Conservation (phyloP, 2,113 vertebrate species). For the Poecilia latipinna region DNA sequence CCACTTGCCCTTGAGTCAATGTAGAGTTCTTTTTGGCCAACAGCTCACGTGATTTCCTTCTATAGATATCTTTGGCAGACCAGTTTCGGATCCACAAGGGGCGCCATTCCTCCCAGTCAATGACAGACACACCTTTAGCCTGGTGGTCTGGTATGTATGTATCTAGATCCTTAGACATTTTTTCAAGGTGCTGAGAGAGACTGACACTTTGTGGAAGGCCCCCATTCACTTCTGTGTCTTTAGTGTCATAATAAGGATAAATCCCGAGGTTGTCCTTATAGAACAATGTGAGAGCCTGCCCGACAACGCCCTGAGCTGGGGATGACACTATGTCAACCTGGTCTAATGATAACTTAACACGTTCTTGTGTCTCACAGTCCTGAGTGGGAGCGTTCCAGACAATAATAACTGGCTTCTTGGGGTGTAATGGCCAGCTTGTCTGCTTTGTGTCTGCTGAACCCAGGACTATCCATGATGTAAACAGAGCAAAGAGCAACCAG, state of each 20-base stretch:
- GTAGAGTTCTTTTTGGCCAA: too few species aligned
- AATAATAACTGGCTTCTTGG: constrained; percentile 81
- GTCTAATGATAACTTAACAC: constrained; percentile 71
- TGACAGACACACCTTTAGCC: constrained; percentile 82
- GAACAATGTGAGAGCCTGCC: constrained; percentile 84
- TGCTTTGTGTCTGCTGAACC: constrained; percentile 73
- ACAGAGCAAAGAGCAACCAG: constrained; percentile 58
- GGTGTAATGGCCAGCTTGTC: constrained; percentile 80
- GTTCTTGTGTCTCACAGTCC: constrained; percentile 76
- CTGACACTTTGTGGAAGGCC: constrained; percentile 83
- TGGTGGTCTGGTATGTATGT: constrained; percentile 74
- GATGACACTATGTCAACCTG: constrained; percentile 82
- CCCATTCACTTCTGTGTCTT: constrained; percentile 58
- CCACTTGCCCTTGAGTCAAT: constrained; percentile 46
- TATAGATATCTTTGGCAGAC: constrained; percentile 65
- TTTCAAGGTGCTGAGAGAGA: constrained; percentile 72
- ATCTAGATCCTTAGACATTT: constrained; percentile 72
- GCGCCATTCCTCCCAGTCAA: constrained; percentile 88
- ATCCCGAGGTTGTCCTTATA: constrained; percentile 83
- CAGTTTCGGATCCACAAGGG: constrained; percentile 87
- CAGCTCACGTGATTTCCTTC: too few species aligned
- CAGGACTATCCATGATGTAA: constrained; percentile 57
- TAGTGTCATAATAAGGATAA: constrained; percentile 79
- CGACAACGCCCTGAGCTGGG: constrained; percentile 82
- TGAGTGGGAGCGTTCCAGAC: constrained; percentile 86